Conservation (phyloP, 2,888 invertebrate species). For the Dendrolimus pini region DNA sequence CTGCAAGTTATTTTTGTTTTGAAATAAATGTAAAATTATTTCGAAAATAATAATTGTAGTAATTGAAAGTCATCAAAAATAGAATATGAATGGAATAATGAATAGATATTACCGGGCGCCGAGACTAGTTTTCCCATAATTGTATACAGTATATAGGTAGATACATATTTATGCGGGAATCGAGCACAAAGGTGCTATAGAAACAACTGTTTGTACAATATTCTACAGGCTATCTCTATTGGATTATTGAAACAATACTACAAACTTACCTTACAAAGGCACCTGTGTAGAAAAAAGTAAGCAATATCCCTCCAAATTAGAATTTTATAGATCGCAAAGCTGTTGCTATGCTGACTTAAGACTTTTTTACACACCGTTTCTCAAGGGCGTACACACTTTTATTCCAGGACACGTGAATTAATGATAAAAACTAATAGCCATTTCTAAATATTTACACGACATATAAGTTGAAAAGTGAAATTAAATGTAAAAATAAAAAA, state of each 20-base stretch:
- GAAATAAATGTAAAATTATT: too few species aligned
- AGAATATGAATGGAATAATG: too few species aligned
- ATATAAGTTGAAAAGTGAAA: slow-evolving; percentile 21
- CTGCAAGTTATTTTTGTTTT: too few species aligned
- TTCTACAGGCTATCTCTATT: not conserved
- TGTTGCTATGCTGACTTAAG: slow-evolving; percentile 73
- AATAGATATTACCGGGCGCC: too few species aligned
- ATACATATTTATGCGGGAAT: slow-evolving; percentile 2
- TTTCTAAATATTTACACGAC: slow-evolving; percentile 20
- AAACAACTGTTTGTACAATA: not conserved
- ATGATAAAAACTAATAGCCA: slow-evolving; percentile 16
- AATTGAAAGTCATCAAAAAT: too few species aligned
- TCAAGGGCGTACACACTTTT: slow-evolving; percentile 63
- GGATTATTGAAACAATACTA: slow-evolving; percentile 12
- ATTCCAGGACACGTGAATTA: slow-evolving; percentile 27
- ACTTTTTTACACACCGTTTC: slow-evolving; percentile 55
- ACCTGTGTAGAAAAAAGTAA: slow-evolving; percentile 35
- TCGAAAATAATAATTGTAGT: too few species aligned
- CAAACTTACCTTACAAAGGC: slow-evolving; percentile 52
- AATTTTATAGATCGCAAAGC: slow-evolving; percentile 47
- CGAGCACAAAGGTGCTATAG: slow-evolving; percentile 6
- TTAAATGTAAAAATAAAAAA: slow-evolving; percentile 26
- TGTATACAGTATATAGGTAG: not conserved
- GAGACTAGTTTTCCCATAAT: too few species aligned
- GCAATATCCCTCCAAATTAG: slow-evolving; percentile 42